Evolutionary conservation across 1,140 invertebrate species (phyloP).

Genomic region (Theocolax elegans): DNA sequence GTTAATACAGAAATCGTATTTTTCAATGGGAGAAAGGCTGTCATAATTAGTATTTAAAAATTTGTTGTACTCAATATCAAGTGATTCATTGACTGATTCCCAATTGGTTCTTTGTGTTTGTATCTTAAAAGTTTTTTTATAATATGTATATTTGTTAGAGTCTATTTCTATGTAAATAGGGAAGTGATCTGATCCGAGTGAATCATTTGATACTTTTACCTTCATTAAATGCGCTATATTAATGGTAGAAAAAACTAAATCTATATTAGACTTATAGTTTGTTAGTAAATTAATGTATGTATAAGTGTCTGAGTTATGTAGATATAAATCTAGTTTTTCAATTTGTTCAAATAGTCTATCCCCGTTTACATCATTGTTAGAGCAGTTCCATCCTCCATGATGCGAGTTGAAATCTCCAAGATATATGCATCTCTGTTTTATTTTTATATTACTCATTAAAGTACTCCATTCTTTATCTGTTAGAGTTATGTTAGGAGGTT

Average conservation of each 20-base stretch:
- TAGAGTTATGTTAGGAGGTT: background rate
- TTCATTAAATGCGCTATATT: background rate
- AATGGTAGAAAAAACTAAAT: constrained; percentile 7
- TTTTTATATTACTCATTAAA: background rate
- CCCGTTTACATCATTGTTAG: background rate
- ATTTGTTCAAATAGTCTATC: background rate
- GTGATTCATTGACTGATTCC: background rate
- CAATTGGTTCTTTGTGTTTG: constrained; percentile 3
- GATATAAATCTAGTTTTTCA: background rate
- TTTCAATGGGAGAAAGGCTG: too few relatives aligned
- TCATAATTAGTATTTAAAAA: too few relatives aligned
- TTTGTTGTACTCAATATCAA: background rate
- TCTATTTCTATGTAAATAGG: background rate
- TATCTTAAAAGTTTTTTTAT: constrained; percentile 5
- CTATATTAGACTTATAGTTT: constrained; percentile 15
- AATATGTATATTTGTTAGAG: background rate
- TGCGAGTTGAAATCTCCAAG: constrained; percentile 28
- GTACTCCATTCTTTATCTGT: constrained; percentile 7
- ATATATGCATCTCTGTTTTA: background rate
- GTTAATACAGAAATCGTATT: too few relatives aligned
- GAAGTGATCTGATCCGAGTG: constrained; percentile 27
- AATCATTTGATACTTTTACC: background rate
- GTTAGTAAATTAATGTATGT: constrained; percentile 16
- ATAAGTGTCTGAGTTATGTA: constrained; percentile 9
- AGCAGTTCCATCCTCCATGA: constrained; percentile 10